Conservation (phyloP, 1,140 invertebrate species). For the Neoseiulus cucumeris region DNA sequence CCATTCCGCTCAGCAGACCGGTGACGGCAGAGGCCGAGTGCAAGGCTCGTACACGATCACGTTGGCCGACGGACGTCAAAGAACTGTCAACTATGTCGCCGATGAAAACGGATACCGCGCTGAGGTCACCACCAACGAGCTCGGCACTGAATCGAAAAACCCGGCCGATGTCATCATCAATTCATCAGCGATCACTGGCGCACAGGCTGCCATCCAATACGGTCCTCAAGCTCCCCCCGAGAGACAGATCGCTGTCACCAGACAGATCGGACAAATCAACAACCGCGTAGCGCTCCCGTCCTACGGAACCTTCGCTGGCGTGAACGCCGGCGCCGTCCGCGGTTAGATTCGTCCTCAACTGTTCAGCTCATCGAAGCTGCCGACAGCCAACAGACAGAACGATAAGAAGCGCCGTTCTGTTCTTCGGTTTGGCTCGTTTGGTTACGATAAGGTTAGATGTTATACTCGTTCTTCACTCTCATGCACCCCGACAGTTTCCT, state of each 20-base stretch:
- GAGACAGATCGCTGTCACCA: neutral
- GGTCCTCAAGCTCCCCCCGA: neutral
- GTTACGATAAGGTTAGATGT: too few relatives aligned
- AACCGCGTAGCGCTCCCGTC: neutral
- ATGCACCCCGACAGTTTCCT: too few relatives aligned
- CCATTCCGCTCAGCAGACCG: neutral
- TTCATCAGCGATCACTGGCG: neutral
- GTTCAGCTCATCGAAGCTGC: too few relatives aligned
- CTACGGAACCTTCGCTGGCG: neutral
- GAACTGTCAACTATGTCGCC: conserved; percentile 16
- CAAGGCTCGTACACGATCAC: conserved; percentile 16
- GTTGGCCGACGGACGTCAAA: conserved; percentile 15
- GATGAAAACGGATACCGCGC: conserved; percentile 16
- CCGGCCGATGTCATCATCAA: neutral
- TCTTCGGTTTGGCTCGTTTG: too few relatives aligned
- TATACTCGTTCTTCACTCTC: too few relatives aligned
- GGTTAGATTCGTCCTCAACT: neutral
- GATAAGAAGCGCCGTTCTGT: too few relatives aligned
- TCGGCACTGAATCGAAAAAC: neutral
- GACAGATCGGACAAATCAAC: neutral
- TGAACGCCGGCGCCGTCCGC: neutral
- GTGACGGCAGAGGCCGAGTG: neutral
- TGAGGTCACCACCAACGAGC: conserved; percentile 13
- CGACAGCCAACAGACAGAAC: too few relatives aligned
- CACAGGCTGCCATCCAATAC: neutral